A percentile compares a stretch with the other conserved stretches of the same genome.
Evolutionary conservation across 1,140 invertebrate genomes (phyloP).

Genomic region (Drosophila lacertosa): DNA sequence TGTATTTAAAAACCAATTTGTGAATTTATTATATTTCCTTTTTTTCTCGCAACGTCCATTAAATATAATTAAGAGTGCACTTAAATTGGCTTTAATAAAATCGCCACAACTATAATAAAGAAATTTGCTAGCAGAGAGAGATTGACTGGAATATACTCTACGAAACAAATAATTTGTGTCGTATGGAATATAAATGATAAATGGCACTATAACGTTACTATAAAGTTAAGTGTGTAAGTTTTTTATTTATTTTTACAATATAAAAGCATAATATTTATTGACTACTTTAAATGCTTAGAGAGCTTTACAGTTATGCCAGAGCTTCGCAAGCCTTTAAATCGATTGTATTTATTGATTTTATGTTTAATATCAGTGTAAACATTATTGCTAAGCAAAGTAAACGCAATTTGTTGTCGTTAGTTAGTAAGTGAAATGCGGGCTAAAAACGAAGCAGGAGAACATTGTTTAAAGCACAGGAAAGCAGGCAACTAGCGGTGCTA

Average conservation of each 20-base stretch:
- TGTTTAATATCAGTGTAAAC: slow-evolving; percentile 41
- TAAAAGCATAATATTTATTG: neutral
- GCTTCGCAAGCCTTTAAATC: slow-evolving; percentile 49
- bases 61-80: slow-evolving; percentile 46
- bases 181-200: too few relatives aligned
- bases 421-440: neutral
- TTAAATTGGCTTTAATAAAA: slow-evolving; percentile 20
- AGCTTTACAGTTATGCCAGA: neutral
- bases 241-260: too few relatives aligned
- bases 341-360: slow-evolving; percentile 56
- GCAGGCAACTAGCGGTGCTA: slow-evolving; percentile 44
- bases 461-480: slow-evolving; percentile 58
- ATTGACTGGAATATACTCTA: slow-evolving; percentile 23
- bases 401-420: slow-evolving; percentile 57
- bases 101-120: neutral
- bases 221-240: too few relatives aligned
- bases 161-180: slow-evolving; percentile 13
- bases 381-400: slow-evolving; percentile 40
- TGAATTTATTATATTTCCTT: slow-evolving; percentile 40
- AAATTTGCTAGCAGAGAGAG: neutral
- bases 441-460: neutral
- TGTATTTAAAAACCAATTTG: slow-evolving; percentile 19
- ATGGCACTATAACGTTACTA: too few relatives aligned
- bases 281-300: neutral
- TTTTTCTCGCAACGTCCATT: slow-evolving; percentile 32